Evolutionary conservation across 2,888 invertebrate species (phyloP).

Genomic region (Apodemia zela): DNA sequence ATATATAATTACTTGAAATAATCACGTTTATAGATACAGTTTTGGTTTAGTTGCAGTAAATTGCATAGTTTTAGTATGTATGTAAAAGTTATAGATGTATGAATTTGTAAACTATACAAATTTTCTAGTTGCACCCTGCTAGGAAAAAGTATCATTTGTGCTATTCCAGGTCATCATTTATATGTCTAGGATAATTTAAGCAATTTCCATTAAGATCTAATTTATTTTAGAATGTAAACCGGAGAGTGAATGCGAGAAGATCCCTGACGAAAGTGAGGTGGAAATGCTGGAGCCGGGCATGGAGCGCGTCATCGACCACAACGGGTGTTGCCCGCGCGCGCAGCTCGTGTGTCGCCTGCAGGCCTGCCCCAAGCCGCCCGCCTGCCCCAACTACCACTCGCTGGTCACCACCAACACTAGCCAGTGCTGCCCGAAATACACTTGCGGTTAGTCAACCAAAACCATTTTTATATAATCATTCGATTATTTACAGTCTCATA

Average conservation of each 20-base stretch:
- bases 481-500: no score
- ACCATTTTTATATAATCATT: no score
- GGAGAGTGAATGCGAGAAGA: slow-evolving; percentile 82
- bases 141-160: no score
- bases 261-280: slow-evolving; percentile 59
- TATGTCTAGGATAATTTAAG: no score
- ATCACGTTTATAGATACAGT: no score
- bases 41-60: no score
- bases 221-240: slow-evolving; percentile 84
- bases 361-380: slow-evolving; percentile 77
- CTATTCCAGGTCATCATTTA: no score
- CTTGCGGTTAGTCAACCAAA: slow-evolving; percentile 77
- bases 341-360: slow-evolving; percentile 82
- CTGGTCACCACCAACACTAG: slow-evolving; percentile 46
- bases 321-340: slow-evolving; percentile 86
- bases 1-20: no score
- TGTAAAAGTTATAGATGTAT: no score
- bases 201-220: not conserved
- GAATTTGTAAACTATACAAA: no score
- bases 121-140: no score
- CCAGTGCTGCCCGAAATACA: slow-evolving; percentile 84
- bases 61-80: no score
- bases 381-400: slow-evolving; percentile 81
- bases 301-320: slow-evolving; percentile 58
- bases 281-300: slow-evolving; percentile 82